phyloP scores from a whole-genome alignment of 2,113 vertebrate genomes.

The Beaufortia kweichowensis region DNA sequence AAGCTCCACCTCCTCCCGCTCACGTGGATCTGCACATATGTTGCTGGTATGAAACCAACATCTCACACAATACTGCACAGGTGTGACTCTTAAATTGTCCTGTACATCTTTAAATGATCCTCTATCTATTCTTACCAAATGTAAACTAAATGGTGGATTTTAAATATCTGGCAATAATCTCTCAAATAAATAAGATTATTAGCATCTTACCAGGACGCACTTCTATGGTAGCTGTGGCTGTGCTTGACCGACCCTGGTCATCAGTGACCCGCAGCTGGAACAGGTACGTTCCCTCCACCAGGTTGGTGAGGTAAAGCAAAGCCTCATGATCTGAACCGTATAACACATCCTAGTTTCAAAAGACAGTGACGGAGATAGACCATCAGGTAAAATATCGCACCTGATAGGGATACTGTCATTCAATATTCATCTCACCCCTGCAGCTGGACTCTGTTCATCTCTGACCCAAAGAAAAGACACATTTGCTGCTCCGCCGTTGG shows the following conservation, averaged over 20 bases:
- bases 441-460: constrained; percentile 87
- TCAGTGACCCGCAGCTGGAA: constrained; percentile 83
- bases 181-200: neutral
- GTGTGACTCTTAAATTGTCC: too few relatives aligned
- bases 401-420: neutral
- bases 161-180: constrained; percentile 1
- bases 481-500: constrained; percentile 78
- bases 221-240: constrained; percentile 83
- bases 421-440: constrained; percentile 76
- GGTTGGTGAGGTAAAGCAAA: constrained; percentile 80
- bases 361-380: constrained; percentile 5
- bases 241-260: constrained; percentile 75
- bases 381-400: neutral
- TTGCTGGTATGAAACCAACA: neutral
- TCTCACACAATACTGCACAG: neutral
- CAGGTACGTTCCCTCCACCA: constrained; percentile 87
- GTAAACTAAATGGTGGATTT: neutral
- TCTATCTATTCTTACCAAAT: neutral
- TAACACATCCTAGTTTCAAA: constrained; percentile 78
- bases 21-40: constrained; percentile 66
- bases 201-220: constrained; percentile 82
- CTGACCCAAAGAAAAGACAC: constrained; percentile 83
- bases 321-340: constrained; percentile 75
- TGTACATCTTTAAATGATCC: too few relatives aligned
- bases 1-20: constrained; percentile 82